Percentiles rank a stretch among this genome's conserved stretches.
These are phyloP conservation scores for Otus scops DNA, from an alignment of 2,797 vertebrate species.

Conservation along the genomic window DNA sequence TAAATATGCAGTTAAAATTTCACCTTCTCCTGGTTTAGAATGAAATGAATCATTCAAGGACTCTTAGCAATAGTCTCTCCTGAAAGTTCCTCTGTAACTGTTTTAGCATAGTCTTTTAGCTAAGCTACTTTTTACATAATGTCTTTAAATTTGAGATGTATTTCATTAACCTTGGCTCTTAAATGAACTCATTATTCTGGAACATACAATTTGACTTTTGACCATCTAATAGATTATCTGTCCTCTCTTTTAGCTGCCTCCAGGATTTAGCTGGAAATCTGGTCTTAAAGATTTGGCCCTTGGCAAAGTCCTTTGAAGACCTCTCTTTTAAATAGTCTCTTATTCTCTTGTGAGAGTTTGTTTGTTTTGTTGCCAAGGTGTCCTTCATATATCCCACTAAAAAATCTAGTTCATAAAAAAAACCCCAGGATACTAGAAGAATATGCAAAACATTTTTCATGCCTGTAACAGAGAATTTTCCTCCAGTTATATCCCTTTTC, in stretches of 20 bases:
- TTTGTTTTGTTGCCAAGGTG: not conserved
- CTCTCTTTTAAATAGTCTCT: not conserved
- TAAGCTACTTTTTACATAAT: not conserved
- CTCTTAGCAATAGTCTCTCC: not conserved
- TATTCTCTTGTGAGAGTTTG: not conserved
- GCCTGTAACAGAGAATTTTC: not conserved
- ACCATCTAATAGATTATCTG: slow-evolving; percentile 1
- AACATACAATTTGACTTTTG: not conserved
- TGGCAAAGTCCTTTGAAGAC: not conserved
- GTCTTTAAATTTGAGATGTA: not conserved
- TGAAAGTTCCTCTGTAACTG: not conserved
- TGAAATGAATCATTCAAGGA: not conserved
- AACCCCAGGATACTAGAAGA: not conserved
- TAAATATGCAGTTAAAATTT: not conserved
- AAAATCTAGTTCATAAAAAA: not conserved
- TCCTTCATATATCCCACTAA: not conserved
- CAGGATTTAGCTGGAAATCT: not conserved
- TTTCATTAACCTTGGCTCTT: slow-evolving; percentile 21
- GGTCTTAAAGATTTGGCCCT: not conserved
- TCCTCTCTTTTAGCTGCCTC: not conserved
- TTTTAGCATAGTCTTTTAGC: not conserved
- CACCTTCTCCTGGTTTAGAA: not conserved
- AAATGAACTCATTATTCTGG: not conserved
- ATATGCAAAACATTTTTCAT: not conserved
- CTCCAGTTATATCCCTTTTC: not conserved